A percentile compares a stretch with the other conserved stretches of the same genome.
Conservation (phyloP, 2,113 vertebrate genomes). For the Empidonax alnorum region DNA sequence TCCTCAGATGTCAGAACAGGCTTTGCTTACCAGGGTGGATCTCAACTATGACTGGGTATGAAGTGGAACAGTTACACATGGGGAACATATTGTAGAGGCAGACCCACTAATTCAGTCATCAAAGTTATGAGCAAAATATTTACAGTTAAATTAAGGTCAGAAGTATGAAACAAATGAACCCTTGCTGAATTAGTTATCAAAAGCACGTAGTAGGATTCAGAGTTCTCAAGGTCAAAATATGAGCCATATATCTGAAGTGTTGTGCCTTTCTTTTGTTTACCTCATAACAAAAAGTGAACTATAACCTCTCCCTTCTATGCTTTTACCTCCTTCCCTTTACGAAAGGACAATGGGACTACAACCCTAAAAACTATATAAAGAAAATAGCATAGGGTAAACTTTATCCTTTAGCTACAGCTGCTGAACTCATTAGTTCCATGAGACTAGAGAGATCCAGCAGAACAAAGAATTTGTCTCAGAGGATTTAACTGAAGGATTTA, state of each 20-base stretch:
- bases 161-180: neutral
- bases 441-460: neutral
- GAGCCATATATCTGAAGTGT: neutral
- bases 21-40: neutral
- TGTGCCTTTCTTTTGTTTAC: constrained; percentile 22
- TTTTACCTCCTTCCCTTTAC: neutral
- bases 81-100: neutral
- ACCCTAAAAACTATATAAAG: neutral
- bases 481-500: neutral
- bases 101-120: neutral
- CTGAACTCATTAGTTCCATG: neutral
- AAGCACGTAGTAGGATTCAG: neutral
- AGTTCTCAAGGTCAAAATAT: constrained; percentile 3
- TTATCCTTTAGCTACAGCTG: neutral
- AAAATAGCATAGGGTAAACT: neutral
- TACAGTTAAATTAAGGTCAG: neutral
- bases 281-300: neutral
- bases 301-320: neutral
- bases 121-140: constrained; percentile 21
- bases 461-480: neutral
- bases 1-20: neutral
- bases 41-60: neutral
- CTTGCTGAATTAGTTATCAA: neutral
- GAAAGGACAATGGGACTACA: neutral
- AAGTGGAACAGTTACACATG: neutral